Conservation (phyloP, 2,888 invertebrate genomes). For the Drosophila kanekoi region DNA sequence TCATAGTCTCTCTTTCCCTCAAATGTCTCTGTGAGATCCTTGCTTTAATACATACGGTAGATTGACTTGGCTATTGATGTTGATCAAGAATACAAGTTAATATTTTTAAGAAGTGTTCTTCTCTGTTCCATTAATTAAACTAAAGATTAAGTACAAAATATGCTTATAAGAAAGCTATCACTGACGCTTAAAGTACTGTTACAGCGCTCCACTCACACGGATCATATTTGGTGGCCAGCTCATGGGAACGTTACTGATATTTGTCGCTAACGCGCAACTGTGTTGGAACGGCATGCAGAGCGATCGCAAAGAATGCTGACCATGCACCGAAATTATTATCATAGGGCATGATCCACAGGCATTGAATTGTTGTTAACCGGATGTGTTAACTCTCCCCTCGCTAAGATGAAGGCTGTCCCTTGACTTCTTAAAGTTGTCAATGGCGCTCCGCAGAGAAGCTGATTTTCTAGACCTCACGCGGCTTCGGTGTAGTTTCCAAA, state of each 20-base stretch:
- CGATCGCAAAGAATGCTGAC: neutral
- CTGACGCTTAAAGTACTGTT: neutral
- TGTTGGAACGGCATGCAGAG: neutral
- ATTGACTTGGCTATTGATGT: no score
- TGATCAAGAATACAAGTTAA: no score
- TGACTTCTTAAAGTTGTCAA: no score
- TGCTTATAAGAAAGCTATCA: neutral
- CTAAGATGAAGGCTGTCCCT: neutral
- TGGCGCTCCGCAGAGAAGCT: no score
- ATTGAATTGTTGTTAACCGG: neutral
- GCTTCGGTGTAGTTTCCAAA: no score
- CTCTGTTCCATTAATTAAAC: neutral
- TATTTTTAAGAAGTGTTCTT: neutral
- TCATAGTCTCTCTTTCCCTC: no score
- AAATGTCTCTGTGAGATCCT: no score
- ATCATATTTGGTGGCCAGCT: neutral
- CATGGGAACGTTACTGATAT: neutral
- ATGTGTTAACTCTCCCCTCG: neutral
- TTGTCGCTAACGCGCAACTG: no score
- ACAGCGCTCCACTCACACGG: neutral
- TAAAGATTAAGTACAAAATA: neutral
- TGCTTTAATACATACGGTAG: no score
- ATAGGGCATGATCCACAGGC: neutral
- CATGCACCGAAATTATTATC: constrained; percentile 1
- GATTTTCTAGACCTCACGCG: no score